Evolutionary conservation across 2,113 vertebrate species (phyloP).

Genomic region (Entomyzon cyanotis): DNA sequence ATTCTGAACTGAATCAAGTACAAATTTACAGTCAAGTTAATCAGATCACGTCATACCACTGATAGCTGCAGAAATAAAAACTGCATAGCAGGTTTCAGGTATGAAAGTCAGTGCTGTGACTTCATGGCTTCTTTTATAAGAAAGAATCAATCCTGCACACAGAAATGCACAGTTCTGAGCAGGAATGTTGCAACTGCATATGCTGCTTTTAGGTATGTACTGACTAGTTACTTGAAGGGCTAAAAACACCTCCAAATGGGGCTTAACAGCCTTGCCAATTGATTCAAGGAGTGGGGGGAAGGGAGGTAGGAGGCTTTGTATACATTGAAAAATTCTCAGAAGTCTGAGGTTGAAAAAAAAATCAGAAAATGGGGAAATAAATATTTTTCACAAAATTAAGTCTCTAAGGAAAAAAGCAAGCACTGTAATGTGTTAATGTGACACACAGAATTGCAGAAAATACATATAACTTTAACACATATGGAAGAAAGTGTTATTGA

Average conservation of each 20-base stretch:
- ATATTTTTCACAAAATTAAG: not conserved
- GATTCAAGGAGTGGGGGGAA: not conserved
- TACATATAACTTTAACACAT: not conserved
- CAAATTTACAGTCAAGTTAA: not conserved
- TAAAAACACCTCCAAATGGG: not conserved
- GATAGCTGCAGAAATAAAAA: slow-evolving; percentile 4
- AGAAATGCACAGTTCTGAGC: not conserved
- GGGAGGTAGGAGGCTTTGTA: not conserved
- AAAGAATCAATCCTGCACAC: not conserved
- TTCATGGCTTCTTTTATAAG: not conserved
- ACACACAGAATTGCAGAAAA: not conserved
- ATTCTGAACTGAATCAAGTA: not conserved
- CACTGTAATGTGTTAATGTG: not conserved
- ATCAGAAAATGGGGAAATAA: not conserved
- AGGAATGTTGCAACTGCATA: not conserved
- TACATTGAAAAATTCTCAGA: not conserved
- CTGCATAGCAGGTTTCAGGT: not conserved
- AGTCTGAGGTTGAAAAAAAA: not conserved
- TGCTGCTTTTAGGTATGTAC: not conserved
- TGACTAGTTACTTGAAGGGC: not conserved
- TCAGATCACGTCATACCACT: not conserved
- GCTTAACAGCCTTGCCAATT: not conserved
- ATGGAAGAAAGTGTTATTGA: not conserved
- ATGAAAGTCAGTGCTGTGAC: not conserved
- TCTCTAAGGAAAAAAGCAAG: not conserved